Evolutionary conservation across 2,113 vertebrate genomes (phyloP).

Genomic region (Sinocyclocheilus anophthalmus): DNA sequence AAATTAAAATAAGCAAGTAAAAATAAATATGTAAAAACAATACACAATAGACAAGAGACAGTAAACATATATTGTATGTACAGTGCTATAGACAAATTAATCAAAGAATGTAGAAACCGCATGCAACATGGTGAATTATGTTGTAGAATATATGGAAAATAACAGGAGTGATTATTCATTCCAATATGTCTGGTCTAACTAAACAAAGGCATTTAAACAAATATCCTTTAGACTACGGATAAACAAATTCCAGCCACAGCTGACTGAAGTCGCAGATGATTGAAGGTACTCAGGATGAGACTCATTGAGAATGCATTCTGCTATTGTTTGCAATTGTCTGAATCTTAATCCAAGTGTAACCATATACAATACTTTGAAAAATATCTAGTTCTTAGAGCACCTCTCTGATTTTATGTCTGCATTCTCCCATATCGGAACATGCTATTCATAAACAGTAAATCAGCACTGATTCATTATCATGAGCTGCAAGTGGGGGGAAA

Average conservation of each 20-base stretch:
- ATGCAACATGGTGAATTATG: background rate
- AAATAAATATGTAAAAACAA: too few species aligned
- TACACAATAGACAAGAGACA: too few species aligned
- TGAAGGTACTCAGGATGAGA: constrained; percentile 38
- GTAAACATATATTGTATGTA: too few species aligned
- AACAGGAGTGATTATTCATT: constrained; percentile 23
- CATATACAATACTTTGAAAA: background rate
- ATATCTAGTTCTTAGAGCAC: constrained; percentile 1
- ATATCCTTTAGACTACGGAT: constrained; percentile 58
- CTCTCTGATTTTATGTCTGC: background rate
- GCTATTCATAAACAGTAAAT: constrained; percentile 3
- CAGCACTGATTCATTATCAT: background rate
- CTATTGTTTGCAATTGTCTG: constrained; percentile 10
- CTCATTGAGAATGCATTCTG: constrained; percentile 25
- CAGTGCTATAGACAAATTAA: too few species aligned
- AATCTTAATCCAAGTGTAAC: background rate
- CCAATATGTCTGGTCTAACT: constrained; percentile 46
- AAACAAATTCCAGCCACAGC: constrained; percentile 52
- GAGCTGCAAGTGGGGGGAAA: background rate
- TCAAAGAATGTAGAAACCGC: background rate
- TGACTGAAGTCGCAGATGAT: constrained; percentile 38
- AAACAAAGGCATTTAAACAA: constrained; percentile 53
- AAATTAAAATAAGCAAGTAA: too few species aligned
- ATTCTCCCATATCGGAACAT: background rate
- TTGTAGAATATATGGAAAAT: background rate